phyloP scores from a whole-genome alignment of 92 coral and sea anemone species.

The Metridium senile region DNA sequence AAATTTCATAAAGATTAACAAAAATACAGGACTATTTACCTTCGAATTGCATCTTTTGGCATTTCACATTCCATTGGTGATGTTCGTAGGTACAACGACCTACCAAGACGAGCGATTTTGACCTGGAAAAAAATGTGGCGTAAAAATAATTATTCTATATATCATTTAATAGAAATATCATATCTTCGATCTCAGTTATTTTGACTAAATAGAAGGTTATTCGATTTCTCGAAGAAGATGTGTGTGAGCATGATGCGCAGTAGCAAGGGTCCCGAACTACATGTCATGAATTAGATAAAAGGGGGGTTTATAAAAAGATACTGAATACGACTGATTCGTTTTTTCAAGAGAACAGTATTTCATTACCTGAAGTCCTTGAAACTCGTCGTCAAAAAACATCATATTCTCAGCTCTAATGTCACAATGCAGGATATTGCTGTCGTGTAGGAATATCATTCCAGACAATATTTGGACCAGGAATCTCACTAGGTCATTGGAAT shows the following conservation, averaged over 20 bases:
- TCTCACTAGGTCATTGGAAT: not conserved
- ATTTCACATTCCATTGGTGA: not conserved
- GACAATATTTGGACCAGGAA: conserved; percentile 7
- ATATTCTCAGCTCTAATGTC: conserved; percentile 24
- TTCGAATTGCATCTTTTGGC: conserved; percentile 18
- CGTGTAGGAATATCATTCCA: conserved; percentile 16
- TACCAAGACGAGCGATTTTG: conserved; percentile 26
- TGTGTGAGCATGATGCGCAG: too few relatives aligned
- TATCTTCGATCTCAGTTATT: not conserved
- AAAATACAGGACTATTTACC: not conserved
- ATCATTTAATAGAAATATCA: not conserved
- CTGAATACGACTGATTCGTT: too few relatives aligned
- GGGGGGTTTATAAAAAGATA: not conserved
- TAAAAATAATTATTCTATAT: too few relatives aligned
- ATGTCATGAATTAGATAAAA: too few relatives aligned
- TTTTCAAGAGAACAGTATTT: too few relatives aligned
- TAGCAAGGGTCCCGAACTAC: too few relatives aligned
- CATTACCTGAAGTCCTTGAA: not conserved
- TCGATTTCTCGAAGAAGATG: too few relatives aligned
- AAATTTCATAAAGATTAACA: not conserved
- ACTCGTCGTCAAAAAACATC: conserved; percentile 11
- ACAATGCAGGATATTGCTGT: conserved; percentile 21
- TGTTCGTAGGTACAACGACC: conserved; percentile 4
- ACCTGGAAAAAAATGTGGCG: too few relatives aligned
- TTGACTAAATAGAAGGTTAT: too few relatives aligned